Conservation (phyloP, 2,797 vertebrate genomes). For the Acrossocheilus wenchowensis region DNA sequence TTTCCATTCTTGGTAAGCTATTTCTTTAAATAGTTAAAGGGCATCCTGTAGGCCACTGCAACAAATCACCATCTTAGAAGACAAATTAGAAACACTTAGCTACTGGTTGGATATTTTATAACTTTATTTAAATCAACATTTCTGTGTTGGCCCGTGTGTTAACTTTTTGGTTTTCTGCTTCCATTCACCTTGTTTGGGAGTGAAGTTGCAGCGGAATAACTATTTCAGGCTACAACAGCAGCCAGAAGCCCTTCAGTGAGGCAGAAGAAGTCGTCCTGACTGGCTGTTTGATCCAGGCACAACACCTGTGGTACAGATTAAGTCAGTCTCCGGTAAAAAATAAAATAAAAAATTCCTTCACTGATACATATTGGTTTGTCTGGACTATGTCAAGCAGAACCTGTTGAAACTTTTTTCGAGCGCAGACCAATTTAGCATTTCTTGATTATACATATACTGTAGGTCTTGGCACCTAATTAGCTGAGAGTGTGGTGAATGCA, state of each 20-base stretch:
- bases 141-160: neutral
- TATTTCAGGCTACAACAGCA: neutral
- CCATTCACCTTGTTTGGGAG: neutral
- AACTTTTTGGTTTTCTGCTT: constrained; percentile 5
- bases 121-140: neutral
- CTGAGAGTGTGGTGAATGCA: neutral
- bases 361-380: neutral
- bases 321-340: neutral
- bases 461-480: neutral
- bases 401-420: neutral
- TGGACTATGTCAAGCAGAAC: neutral
- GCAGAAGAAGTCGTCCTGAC: constrained; percentile 18
- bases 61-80: neutral
- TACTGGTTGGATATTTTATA: neutral
- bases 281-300: neutral
- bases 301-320: constrained; percentile 5
- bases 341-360: neutral
- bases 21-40: neutral
- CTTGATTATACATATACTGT: neutral
- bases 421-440: neutral
- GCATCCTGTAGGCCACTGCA: neutral
- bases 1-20: neutral
- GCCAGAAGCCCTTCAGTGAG: constrained; percentile 25
- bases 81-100: neutral
- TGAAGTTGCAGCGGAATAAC: neutral